phyloP scores from a whole-genome alignment of 2,888 invertebrate genomes.

The Archaeoteleia sp. region DNA sequence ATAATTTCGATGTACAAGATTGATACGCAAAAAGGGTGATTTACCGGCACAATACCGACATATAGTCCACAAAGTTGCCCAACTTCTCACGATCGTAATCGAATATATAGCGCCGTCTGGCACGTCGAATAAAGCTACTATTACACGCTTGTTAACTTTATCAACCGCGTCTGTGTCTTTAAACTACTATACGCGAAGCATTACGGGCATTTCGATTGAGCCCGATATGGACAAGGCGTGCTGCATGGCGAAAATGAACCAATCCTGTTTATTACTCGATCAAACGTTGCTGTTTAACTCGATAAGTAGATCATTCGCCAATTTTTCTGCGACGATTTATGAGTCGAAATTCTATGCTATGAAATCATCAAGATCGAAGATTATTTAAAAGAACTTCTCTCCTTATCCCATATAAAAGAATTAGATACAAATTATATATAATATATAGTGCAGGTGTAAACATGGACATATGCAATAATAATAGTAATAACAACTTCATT shows the following conservation, averaged over 20 bases:
- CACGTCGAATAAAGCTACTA: conserved; percentile 17
- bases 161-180: conserved; percentile 1
- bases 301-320: conserved; percentile 10
- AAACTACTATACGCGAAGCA: conserved; percentile 2
- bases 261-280: conserved; percentile 12
- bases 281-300: background rate
- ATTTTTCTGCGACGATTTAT: conserved; percentile 1
- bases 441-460: no score
- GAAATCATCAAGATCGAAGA: no score
- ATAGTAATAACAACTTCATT: no score
- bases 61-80: conserved; percentile 1
- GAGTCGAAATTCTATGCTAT: no score
- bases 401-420: no score
- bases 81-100: conserved; percentile 22
- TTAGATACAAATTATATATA: no score
- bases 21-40: conserved; percentile 12
- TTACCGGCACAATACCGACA: conserved; percentile 4
- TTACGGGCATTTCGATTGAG: conserved; percentile 3
- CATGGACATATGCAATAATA: no score
- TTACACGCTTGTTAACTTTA: conserved; percentile 19
- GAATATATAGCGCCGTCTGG: conserved; percentile 14
- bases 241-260: conserved; percentile 10
- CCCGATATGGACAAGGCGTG: background rate
- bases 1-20: conserved; percentile 13
- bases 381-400: no score